Evolutionary conservation across 2,113 vertebrate genomes (phyloP), one percentile per base, ranked within the genome.

Genomic region (Tamias sibiricus): DNA sequence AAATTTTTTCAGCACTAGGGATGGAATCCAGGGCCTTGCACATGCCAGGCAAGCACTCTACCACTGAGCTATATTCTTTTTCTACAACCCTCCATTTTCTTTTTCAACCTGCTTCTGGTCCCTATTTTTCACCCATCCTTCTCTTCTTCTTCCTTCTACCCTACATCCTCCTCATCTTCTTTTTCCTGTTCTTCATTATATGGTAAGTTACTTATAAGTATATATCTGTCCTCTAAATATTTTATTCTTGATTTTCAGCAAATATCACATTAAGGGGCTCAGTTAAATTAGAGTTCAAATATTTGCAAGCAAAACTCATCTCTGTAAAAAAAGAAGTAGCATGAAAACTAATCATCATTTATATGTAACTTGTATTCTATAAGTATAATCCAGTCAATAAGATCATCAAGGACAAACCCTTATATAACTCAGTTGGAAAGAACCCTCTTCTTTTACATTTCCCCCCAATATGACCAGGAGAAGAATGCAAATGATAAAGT

Each of bases 271-370:
- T 37, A 69, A 40, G 26, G 8, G 71, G 6, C 52, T 91, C 26
- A 86, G 54, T 11, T 79, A 85, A 62, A 90, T 95, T 71, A 85
- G n/a, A 79, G 11, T 64, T 74, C 49, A 80, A 87, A 81, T 68
- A 32, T 75, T 92, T 75, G 49, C 66, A 75, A 75, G 37, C 47
- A 87, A 95, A 92, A 75, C 19, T 95, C 6, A 74, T 66, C 30
- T 59, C 44, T 81, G n/a, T n/a, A n/a, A 42, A 85, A 80, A 54
- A 9, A 79, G 42, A 62, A 64, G 3, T 5, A 47, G 24, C 24
- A 59, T 69, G 42, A 42, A 26, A 37, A 52, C n/a, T 42, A 94
- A 68, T 47, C 11, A 54, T 13, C 3, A 2, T 66, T 75, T 30
- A n/a, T 35, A 54, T 24, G 37, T 12, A 32, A 10, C 17, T 68